A percentile compares a stretch with the other conserved stretches of the same genome.
Conservation (phyloP, 64 coral and sea anemone genomes). For the Montipora sp. region DNA sequence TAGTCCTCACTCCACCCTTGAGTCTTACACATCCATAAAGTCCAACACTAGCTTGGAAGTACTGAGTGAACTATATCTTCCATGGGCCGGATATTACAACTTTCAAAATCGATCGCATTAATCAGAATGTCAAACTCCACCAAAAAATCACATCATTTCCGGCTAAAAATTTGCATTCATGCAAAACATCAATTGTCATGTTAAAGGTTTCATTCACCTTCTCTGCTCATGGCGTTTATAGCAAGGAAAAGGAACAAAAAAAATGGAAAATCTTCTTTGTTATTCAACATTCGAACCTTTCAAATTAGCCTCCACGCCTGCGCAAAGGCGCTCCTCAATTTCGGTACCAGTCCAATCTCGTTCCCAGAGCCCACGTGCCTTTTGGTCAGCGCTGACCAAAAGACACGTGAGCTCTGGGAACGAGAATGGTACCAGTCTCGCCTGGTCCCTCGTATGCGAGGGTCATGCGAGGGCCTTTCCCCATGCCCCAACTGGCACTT, state of each 20-base stretch:
- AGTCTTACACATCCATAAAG: neutral
- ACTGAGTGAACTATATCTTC: neutral
- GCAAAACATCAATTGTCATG: neutral
- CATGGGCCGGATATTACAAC: neutral
- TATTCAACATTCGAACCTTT: slow-evolving; percentile 53
- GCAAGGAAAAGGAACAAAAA: neutral
- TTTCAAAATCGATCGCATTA: neutral
- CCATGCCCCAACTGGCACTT: neutral
- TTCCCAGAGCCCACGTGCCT: no score
- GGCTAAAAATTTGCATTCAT: neutral
- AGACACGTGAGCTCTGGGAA: no score
- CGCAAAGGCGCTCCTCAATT: neutral
- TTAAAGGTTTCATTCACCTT: neutral
- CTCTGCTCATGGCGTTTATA: neutral
- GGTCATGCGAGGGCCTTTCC: no score
- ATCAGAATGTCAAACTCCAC: slow-evolving; percentile 42
- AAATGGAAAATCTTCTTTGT: slow-evolving; percentile 12
- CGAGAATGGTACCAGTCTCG: no score
- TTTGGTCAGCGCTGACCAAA: no score
- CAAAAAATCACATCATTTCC: slow-evolving; percentile 14
- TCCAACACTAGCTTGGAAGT: slow-evolving; percentile 30
- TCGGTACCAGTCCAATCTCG: neutral
- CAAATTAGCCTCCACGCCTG: slow-evolving; percentile 67
- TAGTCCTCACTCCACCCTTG: slow-evolving; percentile 10
- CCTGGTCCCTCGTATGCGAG: no score